Evolutionary conservation across 2,888 invertebrate species (phyloP).

Genomic region (Halictus ligatus): DNA sequence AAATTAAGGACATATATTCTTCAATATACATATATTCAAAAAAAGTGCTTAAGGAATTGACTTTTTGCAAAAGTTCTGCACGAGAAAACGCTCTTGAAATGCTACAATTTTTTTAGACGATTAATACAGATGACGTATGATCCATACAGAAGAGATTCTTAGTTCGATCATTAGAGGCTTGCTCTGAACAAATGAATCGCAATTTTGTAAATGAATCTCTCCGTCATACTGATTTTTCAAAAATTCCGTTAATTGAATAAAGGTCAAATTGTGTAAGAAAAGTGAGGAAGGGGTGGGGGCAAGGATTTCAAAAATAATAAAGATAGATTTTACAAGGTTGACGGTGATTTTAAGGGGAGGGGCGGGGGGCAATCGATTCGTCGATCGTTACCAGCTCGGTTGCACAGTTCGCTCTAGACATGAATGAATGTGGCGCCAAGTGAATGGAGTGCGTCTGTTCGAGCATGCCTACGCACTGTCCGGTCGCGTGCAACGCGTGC

Average conservation of each 20-base stretch:
- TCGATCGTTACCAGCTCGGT: constrained; percentile 46
- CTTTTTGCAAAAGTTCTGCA: no score
- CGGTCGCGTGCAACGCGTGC: constrained; percentile 39
- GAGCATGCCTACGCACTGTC: constrained; percentile 66
- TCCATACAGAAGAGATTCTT: no score
- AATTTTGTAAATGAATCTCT: background rate
- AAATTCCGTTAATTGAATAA: background rate
- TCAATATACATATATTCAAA: no score
- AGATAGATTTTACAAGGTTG: constrained; percentile 47
- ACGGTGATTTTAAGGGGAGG: background rate
- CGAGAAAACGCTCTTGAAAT: no score
- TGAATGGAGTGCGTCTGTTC: constrained; percentile 83
- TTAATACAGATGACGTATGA: no score
- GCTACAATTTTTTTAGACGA: no score
- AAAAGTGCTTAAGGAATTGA: no score
- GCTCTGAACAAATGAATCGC: no score
- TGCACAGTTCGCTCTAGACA: constrained; percentile 63
- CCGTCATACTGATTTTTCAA: no score
- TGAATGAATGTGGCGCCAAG: constrained; percentile 84
- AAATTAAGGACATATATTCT: no score
- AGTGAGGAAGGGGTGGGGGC: background rate
- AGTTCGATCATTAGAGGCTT: no score
- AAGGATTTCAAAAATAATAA: background rate
- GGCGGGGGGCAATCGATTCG: constrained; percentile 10
- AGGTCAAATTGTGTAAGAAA: background rate